phyloP scores from a whole-genome alignment of 2,888 invertebrate species.

The Hirtodrosophila duncani region DNA sequence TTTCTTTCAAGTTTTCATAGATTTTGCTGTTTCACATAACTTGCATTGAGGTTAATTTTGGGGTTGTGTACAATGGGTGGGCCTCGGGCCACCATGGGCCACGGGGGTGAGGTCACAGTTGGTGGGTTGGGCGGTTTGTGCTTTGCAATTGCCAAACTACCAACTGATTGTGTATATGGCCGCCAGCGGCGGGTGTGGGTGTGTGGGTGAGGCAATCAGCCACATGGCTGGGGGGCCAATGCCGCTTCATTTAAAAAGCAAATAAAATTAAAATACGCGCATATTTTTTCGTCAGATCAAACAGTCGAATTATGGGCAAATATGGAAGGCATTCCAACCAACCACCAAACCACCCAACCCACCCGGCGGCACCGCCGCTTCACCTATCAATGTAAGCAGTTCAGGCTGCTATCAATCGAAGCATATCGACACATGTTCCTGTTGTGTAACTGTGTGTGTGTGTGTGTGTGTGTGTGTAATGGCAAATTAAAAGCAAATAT shows the following conservation, averaged over 20 bases:
- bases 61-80: slow-evolving; percentile 13
- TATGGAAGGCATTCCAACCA: slow-evolving; percentile 12
- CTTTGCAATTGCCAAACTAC: slow-evolving; percentile 21
- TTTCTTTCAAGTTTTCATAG: background rate
- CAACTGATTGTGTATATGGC: slow-evolving; percentile 62
- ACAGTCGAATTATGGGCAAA: slow-evolving; percentile 62
- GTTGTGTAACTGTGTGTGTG: slow-evolving; percentile 1
- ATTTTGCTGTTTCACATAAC: no score
- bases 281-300: slow-evolving; percentile 61
- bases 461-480: slow-evolving; percentile 19
- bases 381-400: no score
- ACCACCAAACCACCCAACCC: no score
- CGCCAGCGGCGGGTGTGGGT: slow-evolving; percentile 44
- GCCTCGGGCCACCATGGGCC: background rate
- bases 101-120: background rate
- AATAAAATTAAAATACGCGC: slow-evolving; percentile 69
- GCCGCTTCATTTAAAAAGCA: slow-evolving; percentile 71
- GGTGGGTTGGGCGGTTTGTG: slow-evolving; percentile 15
- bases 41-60: slow-evolving; percentile 68
- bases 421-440: slow-evolving; percentile 14
- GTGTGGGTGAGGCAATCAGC: slow-evolving; percentile 66
- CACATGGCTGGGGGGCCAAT: slow-evolving; percentile 47
- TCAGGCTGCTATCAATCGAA: slow-evolving; percentile 34
- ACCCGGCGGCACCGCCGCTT: no score
- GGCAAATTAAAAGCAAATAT: slow-evolving; percentile 66